These are phyloP conservation scores for Sinotaia quadrata DNA, from an alignment of 2,888 invertebrate species.

Conservation along the genomic window DNA sequence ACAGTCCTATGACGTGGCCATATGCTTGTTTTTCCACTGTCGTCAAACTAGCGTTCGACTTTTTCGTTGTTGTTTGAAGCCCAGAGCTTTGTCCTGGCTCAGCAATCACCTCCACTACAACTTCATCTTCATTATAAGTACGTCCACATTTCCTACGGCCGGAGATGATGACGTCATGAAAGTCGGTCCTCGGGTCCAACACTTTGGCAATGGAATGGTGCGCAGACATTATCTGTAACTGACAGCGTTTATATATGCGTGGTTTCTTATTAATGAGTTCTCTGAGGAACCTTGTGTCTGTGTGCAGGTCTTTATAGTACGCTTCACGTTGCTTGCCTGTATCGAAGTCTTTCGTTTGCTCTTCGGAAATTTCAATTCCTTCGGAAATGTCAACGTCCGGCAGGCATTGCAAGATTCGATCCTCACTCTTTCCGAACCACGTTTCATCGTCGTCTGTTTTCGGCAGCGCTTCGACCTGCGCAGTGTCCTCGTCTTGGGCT, in stretches of 20 bases:
- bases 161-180: constrained; percentile 26
- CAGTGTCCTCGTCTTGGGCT: too few relatives aligned
- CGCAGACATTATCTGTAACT: constrained; percentile 18
- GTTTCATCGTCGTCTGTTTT: background rate
- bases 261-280: constrained; percentile 4
- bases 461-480: too few relatives aligned
- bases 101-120: constrained; percentile 30
- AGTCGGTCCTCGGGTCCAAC: background rate
- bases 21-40: constrained; percentile 15
- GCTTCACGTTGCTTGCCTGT: background rate
- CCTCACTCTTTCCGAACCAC: background rate
- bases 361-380: background rate
- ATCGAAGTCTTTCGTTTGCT: background rate
- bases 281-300: background rate
- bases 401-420: background rate
- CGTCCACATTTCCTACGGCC: constrained; percentile 35
- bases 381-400: background rate
- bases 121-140: constrained; percentile 32
- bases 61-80: background rate
- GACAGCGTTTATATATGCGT: constrained; percentile 25
- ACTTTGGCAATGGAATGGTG: constrained; percentile 27
- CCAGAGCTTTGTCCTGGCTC: background rate
- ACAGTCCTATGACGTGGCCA: constrained; percentile 46
- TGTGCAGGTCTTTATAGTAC: background rate
- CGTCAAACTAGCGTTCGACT: background rate